Base-by-base conservation (phyloP, 2,888 invertebrate species). In the Leucophora obtusa region DNA sequence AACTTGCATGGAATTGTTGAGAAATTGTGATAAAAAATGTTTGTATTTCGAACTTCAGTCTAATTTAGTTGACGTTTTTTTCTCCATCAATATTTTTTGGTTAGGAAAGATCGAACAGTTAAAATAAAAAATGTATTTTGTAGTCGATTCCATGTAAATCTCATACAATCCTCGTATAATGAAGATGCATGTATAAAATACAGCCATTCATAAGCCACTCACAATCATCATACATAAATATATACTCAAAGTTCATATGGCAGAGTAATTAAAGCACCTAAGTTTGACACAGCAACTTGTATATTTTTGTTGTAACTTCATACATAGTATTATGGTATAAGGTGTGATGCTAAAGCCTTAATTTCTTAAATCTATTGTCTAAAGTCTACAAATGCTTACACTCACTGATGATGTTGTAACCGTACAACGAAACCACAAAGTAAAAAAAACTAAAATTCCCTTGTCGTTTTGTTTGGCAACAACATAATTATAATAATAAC, bases 381-480 rank as follows among this genome's bases (percentile, higher is more conserved):
- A 18, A 65, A 47, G 5, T 47, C 15, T 47, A 6, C 6, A 50
- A 72, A 60, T 54, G 66, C 54, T 24, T 65, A 60, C 63, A 38
- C 53, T 60, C 18, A 33, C 47, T 66, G 54, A 68, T 47, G 43
- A 47, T 47, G 43, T 77, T 77, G 51, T 28, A 28, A 66, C 71
- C 71, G 18, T 65, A 71, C 53, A 66, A 28, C 11, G 58, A 11
- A 54, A n/a, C 33, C 53, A 66, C 59, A 56, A 62, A 28, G 60
- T 35, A 43, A 18, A 60, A 33, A 7, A 60, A 18, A 60, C 2
- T 1, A 18, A 77, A 74, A 65, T 73, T 77, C 81, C 73, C 81
- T 70, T 77, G 77, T 66, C 76, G 60, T 65, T 47, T 76, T 81
- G 76, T 81, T 81, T 76, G 81, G 73, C 77, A 77, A 73, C 81